These are phyloP conservation scores for Platerodrilus igneus DNA, from an alignment of 2,888 invertebrate species.

Conservation along the genomic window DNA sequence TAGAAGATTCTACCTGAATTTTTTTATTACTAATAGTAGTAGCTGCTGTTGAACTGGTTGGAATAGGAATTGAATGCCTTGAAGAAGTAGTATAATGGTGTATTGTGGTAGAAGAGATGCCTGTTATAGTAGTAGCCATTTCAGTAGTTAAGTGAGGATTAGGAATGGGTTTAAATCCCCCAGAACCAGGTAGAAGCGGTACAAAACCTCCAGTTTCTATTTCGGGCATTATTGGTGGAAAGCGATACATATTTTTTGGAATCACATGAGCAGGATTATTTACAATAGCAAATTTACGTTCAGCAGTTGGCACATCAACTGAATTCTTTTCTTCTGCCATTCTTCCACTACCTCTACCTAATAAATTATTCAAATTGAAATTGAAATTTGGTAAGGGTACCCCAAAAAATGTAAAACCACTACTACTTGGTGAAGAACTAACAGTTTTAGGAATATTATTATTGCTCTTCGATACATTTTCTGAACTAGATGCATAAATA, in stretches of 20 bases:
- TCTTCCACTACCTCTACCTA: conserved; percentile 42
- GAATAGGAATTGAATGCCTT: background rate
- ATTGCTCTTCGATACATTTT: conserved; percentile 34
- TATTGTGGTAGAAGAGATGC: conserved; percentile 16
- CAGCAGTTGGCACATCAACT: conserved; percentile 24
- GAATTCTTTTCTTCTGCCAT: conserved; percentile 41
- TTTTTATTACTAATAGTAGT: conserved; percentile 1
- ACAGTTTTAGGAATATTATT: conserved; percentile 39
- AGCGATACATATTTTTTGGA: conserved; percentile 42
- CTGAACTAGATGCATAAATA: conserved; percentile 52
- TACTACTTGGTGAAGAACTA: conserved; percentile 51
- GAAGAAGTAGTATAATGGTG: background rate
- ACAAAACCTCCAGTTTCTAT: conserved; percentile 73
- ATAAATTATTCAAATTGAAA: conserved; percentile 65
- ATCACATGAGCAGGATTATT: conserved; percentile 34
- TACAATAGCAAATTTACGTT: conserved; percentile 41
- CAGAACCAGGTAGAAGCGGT: conserved; percentile 67
- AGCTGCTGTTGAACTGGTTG: conserved; percentile 2
- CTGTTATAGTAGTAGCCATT: conserved; percentile 16
- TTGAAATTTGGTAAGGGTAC: conserved; percentile 72
- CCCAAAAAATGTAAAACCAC: conserved; percentile 79
- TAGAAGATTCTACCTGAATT: conserved; percentile 1
- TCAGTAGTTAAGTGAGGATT: conserved; percentile 48
- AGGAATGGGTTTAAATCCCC: conserved; percentile 68
- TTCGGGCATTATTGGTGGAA: conserved; percentile 54